Evolutionary conservation across 2,888 invertebrate genomes (phyloP).

Genomic region (Panzeria rudis): DNA sequence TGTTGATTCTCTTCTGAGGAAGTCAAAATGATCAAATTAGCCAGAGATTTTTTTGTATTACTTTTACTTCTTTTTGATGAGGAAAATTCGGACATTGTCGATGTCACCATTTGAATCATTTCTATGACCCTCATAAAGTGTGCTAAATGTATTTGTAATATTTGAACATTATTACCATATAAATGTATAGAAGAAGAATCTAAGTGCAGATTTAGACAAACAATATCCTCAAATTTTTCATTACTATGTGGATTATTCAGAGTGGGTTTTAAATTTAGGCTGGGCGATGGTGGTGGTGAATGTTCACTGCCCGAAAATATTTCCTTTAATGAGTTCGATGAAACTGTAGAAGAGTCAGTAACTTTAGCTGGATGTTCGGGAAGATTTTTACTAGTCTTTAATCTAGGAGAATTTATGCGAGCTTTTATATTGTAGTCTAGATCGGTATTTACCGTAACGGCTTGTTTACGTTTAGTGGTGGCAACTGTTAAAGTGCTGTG

Average conservation of each 20-base stretch:
- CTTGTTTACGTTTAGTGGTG: constrained; percentile 74
- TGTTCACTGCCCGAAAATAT: constrained; percentile 63
- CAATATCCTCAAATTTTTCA: constrained; percentile 61
- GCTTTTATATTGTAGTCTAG: constrained; percentile 49
- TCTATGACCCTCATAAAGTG: constrained; percentile 53
- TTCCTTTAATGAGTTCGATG: constrained; percentile 63
- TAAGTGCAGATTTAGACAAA: constrained; percentile 66
- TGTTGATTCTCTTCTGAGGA: constrained; percentile 75
- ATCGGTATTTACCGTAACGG: constrained; percentile 11
- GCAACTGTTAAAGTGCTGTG: constrained; percentile 81
- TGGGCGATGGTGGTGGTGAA: constrained; percentile 52
- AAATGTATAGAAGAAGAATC: constrained; percentile 61
- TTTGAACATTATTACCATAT: constrained; percentile 60
- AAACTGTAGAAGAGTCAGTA: constrained; percentile 54
- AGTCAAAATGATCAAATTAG: constrained; percentile 74
- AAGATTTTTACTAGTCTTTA: constrained; percentile 27
- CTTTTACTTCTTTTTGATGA: neutral
- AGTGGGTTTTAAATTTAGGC: constrained; percentile 5
- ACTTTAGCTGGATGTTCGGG: constrained; percentile 31
- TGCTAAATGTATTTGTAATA: constrained; percentile 50
- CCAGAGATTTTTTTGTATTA: neutral
- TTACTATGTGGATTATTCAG: neutral
- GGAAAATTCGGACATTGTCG: neutral
- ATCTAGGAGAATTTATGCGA: constrained; percentile 29
- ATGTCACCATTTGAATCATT: constrained; percentile 19